These are phyloP conservation scores for Thymallus thymallus DNA, from an alignment of 2,113 vertebrate genomes.

Conservation along the genomic window DNA sequence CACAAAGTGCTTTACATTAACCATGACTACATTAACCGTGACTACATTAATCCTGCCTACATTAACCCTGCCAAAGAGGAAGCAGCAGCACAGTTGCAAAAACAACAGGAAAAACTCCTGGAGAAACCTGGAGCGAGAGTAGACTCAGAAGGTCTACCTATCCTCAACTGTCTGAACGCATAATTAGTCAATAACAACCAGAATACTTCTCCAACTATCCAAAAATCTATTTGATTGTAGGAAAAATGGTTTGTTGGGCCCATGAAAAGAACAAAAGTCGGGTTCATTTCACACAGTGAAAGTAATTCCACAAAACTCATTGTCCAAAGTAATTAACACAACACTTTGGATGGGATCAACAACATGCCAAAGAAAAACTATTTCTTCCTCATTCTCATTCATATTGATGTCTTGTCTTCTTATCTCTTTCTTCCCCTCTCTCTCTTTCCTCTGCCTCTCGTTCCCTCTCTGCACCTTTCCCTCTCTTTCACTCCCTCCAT, in stretches of 20 bases:
- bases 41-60: too few relatives aligned
- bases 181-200: too few relatives aligned
- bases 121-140: too few relatives aligned
- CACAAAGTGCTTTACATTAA: too few relatives aligned
- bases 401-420: constrained; percentile 13
- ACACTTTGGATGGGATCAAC: constrained; percentile 48
- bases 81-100: too few relatives aligned
- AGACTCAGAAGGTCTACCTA: too few relatives aligned
- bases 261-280: constrained; percentile 39
- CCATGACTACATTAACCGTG: too few relatives aligned
- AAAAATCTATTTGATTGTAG: constrained; percentile 21
- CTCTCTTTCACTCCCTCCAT: neutral
- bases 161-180: too few relatives aligned
- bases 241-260: constrained; percentile 31
- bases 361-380: constrained; percentile 40
- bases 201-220: neutral
- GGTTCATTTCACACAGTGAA: constrained; percentile 50
- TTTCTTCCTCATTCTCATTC: neutral
- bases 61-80: too few relatives aligned
- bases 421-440: constrained; percentile 17
- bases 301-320: constrained; percentile 57
- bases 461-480: too few relatives aligned
- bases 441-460: too few relatives aligned
- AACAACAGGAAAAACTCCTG: too few relatives aligned
- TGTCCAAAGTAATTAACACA: constrained; percentile 70